phyloP scores from a whole-genome alignment of 2,888 invertebrate species.

The Uloborus plumipes region DNA sequence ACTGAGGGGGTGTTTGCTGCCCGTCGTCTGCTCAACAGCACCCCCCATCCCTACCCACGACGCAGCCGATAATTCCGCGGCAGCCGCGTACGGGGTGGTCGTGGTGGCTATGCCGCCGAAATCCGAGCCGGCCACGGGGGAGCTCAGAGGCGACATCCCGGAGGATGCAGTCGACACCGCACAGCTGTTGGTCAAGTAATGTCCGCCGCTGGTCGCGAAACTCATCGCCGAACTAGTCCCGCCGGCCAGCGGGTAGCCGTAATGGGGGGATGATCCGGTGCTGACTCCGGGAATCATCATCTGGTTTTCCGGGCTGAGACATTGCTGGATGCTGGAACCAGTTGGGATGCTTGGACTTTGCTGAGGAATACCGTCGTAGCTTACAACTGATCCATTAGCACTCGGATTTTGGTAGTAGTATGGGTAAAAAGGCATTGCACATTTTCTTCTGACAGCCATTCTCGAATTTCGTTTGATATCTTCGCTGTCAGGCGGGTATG shows the following conservation, averaged over 20 bases:
- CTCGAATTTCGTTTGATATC: slow-evolving; percentile 24
- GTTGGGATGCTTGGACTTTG: slow-evolving; percentile 8
- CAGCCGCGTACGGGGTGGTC: slow-evolving; percentile 16
- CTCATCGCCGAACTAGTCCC: slow-evolving; percentile 17
- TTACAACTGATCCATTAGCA: neutral
- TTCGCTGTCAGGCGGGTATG: slow-evolving; percentile 33
- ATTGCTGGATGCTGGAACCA: slow-evolving; percentile 13
- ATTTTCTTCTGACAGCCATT: slow-evolving; percentile 33
- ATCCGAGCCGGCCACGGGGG: slow-evolving; percentile 33
- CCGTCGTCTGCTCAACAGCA: neutral
- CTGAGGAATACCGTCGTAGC: slow-evolving; percentile 18
- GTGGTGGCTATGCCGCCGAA: slow-evolving; percentile 52
- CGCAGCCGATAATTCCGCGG: neutral
- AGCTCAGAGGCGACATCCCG: slow-evolving; percentile 13
- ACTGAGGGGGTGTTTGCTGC: slow-evolving; percentile 55
- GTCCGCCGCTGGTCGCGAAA: slow-evolving; percentile 17
- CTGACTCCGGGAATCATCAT: slow-evolving; percentile 19
- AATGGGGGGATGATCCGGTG: neutral
- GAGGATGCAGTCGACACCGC: slow-evolving; percentile 23
- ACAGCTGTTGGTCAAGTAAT: slow-evolving; percentile 54
- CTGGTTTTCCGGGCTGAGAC: slow-evolving; percentile 33
- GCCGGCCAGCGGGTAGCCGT: slow-evolving; percentile 17
- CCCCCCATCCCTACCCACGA: slow-evolving; percentile 21
- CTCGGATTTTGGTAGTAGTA: slow-evolving; percentile 38
- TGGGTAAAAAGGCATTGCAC: slow-evolving; percentile 45